Evolutionary conservation across 1,140 invertebrate genomes (phyloP).

Genomic region (Trichonephila clavipes): DNA sequence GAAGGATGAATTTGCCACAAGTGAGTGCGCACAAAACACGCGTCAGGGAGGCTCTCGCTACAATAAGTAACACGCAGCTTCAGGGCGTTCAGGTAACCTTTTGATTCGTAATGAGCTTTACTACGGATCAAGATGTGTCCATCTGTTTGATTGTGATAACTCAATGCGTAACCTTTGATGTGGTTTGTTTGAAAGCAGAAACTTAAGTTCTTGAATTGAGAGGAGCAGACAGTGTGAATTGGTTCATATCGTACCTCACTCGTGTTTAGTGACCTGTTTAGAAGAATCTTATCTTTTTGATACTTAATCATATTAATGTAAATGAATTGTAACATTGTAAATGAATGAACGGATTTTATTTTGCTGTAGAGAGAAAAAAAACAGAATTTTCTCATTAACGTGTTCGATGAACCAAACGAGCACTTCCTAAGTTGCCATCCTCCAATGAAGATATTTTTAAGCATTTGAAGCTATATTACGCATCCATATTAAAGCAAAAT

Average conservation of each 20-base stretch:
- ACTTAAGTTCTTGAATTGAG: not conserved
- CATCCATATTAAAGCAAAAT: too few relatives aligned
- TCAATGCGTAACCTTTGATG: not conserved
- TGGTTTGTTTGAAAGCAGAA: not conserved
- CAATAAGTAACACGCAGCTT: not conserved
- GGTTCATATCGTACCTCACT: not conserved
- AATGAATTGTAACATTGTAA: not conserved
- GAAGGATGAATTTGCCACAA: not conserved
- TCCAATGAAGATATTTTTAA: too few relatives aligned
- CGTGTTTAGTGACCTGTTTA: not conserved
- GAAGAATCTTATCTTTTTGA: too few relatives aligned
- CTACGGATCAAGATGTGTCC: not conserved
- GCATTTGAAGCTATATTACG: too few relatives aligned
- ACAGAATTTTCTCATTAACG: too few relatives aligned
- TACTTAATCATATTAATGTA: too few relatives aligned
- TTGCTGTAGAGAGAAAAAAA: too few relatives aligned
- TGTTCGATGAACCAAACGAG: too few relatives aligned
- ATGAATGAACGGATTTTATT: not conserved
- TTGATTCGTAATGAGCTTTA: not conserved
- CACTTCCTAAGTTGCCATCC: too few relatives aligned
- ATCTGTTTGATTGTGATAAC: not conserved
- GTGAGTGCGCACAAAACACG: not conserved
- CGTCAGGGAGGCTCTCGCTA: not conserved
- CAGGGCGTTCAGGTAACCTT: not conserved
- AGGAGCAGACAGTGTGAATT: not conserved